phyloP scores from a whole-genome alignment of 1,140 invertebrate species.

The Drosophila arawakana region DNA sequence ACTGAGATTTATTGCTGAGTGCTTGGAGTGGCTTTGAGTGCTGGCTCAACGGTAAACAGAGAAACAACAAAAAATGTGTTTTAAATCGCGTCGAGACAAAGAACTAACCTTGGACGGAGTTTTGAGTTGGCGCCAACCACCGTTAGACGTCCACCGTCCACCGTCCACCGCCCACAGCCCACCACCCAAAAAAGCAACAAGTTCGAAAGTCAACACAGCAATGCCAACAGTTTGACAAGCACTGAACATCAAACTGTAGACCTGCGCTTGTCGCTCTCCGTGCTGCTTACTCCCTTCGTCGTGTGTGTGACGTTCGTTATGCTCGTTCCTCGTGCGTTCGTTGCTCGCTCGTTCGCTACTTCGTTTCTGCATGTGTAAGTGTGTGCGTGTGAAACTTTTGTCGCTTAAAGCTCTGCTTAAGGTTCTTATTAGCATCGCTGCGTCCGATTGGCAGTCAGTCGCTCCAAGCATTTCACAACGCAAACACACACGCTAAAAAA shows the following conservation, averaged over 20 bases:
- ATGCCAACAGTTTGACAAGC: constrained; percentile 36
- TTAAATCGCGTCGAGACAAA: constrained; percentile 6
- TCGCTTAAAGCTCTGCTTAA: constrained; percentile 59
- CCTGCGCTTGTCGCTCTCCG: constrained; percentile 30
- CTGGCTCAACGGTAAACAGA: constrained; percentile 24
- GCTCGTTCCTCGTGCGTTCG: neutral
- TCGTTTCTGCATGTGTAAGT: neutral
- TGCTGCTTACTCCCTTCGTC: neutral
- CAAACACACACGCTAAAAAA: constrained; percentile 26
- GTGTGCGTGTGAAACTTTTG: constrained; percentile 37
- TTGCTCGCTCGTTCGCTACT: neutral
- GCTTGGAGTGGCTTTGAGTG: neutral
- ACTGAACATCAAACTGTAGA: constrained; percentile 38
- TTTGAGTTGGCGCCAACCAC: constrained; percentile 33
- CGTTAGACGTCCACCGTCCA: neutral
- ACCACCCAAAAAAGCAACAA: constrained; percentile 56
- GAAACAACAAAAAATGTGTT: neutral
- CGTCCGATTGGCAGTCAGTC: constrained; percentile 52
- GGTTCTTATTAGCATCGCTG: constrained; percentile 67
- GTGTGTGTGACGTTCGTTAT: neutral
- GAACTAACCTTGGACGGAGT: constrained; percentile 36
- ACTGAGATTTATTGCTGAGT: constrained; percentile 1
- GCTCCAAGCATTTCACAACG: constrained; percentile 59
- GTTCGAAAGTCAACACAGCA: constrained; percentile 43
- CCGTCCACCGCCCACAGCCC: neutral